phyloP scores from a whole-genome alignment of 2,113 vertebrate genomes.

The Tenebrosternarchus preto region DNA sequence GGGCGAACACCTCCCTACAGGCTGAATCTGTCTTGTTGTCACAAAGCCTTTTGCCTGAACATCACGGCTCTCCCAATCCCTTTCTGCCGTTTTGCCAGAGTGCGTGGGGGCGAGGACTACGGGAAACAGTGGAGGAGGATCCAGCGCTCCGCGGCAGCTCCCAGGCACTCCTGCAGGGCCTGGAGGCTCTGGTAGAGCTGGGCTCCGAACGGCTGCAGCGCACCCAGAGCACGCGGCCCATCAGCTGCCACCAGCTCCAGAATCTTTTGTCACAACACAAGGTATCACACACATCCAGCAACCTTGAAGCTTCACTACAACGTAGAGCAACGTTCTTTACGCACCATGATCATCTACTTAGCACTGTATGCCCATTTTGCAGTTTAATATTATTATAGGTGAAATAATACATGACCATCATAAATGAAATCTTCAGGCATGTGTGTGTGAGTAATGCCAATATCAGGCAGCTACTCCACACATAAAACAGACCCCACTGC shows the following conservation, averaged over 20 bases:
- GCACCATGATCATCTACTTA: not conserved
- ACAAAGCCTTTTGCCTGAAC: too few relatives aligned
- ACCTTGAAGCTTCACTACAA: not conserved
- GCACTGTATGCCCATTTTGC: not conserved
- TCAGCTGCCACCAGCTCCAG: conserved; percentile 74
- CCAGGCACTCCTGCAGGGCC: conserved; percentile 72
- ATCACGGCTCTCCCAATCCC: not conserved
- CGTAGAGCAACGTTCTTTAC: not conserved
- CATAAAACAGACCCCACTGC: too few relatives aligned
- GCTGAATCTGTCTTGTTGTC: too few relatives aligned
- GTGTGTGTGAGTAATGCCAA: too few relatives aligned
- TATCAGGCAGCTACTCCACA: not conserved
- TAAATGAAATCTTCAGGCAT: not conserved
- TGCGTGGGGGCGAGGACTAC: conserved; percentile 59
- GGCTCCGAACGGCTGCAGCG: conserved; percentile 69
- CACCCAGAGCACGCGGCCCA: conserved; percentile 62
- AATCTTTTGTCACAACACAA: conserved; percentile 75
- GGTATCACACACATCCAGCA: conserved; percentile 66
- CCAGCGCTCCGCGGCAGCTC: conserved; percentile 70
- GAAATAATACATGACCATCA: not conserved
- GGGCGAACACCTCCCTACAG: too few relatives aligned
- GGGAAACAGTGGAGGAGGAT: conserved; percentile 60
- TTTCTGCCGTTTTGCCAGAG: conserved; percentile 17
- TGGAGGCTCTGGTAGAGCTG: conserved; percentile 74
- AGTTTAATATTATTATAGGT: not conserved